Conservation (phyloP, 2,113 vertebrate species). For the Chloropsis cyanopogon region DNA sequence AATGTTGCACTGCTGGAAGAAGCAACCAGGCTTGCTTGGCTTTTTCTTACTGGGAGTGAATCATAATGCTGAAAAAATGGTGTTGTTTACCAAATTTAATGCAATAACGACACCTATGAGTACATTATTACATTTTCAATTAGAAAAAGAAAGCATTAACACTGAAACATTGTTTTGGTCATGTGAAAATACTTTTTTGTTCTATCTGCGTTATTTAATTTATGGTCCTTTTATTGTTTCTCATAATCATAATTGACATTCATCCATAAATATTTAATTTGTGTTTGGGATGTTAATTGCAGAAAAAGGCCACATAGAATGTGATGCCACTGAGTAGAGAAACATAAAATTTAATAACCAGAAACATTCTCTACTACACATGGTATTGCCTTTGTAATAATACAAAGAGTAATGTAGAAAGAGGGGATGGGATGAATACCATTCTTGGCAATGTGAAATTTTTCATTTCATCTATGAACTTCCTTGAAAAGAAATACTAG, state of each 20-base stretch:
- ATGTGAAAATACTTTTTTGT: slow-evolving; percentile 1
- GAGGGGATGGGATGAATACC: not conserved
- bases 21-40: not conserved
- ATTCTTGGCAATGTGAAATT: not conserved
- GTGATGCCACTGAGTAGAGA: slow-evolving; percentile 29
- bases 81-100: not conserved
- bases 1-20: not conserved
- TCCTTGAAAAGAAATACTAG: not conserved
- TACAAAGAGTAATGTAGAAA: not conserved
- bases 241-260: slow-evolving; percentile 55
- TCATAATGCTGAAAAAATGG: not conserved
- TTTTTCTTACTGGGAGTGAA: not conserved
- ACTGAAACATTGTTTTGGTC: not conserved
- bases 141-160: not conserved
- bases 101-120: not conserved
- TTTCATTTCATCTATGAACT: not conserved
- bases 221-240: slow-evolving; percentile 57
- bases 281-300: slow-evolving; percentile 65
- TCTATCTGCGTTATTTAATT: slow-evolving; percentile 51
- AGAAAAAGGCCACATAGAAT: slow-evolving; percentile 45
- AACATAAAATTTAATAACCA: slow-evolving; percentile 46
- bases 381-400: not conserved
- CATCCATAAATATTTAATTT: slow-evolving; percentile 70
- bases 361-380: not conserved
- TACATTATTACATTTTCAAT: not conserved